Percentiles rank a stretch among this genome's conserved stretches.
Evolutionary conservation across 2,113 vertebrate species (phyloP).

Genomic region (Leptobrachium leishanense): DNA sequence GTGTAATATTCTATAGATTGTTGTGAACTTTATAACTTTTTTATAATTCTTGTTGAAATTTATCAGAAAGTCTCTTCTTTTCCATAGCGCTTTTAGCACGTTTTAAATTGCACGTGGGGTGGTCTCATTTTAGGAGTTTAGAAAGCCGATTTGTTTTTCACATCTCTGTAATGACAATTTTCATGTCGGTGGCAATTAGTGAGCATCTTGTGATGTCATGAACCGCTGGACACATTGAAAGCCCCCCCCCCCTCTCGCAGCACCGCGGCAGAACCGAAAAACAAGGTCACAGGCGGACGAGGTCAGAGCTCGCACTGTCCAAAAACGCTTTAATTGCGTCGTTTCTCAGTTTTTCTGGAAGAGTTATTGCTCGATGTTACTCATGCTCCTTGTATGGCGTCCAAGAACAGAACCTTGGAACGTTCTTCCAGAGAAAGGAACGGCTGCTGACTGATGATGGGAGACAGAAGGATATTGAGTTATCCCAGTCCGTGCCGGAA

Average conservation of each 20-base stretch:
- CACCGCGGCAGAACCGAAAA: background rate
- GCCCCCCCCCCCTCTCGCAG: background rate
- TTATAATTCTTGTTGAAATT: too few species aligned
- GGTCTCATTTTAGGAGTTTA: background rate
- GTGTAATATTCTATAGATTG: too few species aligned
- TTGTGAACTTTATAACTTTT: too few species aligned
- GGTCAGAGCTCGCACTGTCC: background rate
- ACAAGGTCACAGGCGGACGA: background rate
- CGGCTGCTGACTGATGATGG: background rate
- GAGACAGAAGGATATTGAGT: slow-evolving; percentile 24
- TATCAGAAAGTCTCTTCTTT: too few species aligned
- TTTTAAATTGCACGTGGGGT: too few species aligned
- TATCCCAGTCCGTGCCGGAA: background rate
- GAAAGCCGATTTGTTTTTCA: background rate
- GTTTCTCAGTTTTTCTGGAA: background rate
- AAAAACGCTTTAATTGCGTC: slow-evolving; percentile 16
- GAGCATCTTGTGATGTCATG: background rate
- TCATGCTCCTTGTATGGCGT: slow-evolving; percentile 2
- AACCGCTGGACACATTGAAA: background rate
- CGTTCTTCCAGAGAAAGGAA: slow-evolving; percentile 4
- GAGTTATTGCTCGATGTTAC: slow-evolving; percentile 7
- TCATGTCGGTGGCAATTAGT: background rate
- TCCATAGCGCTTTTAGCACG: too few species aligned
- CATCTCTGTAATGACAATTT: background rate
- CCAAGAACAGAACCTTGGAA: slow-evolving; percentile 21